phyloP scores from a whole-genome alignment of 2,797 vertebrate genomes.

The Sebastes steindachneri region DNA sequence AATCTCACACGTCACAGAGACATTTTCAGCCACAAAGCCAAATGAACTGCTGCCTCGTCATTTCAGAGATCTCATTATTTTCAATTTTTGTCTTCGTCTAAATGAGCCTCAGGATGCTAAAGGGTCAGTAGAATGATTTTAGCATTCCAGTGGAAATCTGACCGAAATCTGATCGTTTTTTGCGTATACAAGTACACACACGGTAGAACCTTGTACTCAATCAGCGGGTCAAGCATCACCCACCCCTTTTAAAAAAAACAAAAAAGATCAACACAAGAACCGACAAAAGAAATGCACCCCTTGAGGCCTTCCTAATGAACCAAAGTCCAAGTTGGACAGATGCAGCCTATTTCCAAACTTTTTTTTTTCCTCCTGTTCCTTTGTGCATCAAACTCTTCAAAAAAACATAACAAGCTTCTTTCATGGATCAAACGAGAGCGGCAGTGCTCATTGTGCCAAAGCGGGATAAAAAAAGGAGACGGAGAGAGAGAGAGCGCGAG shows the following conservation, averaged over 20 bases:
- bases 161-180: neutral
- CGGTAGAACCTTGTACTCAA: neutral
- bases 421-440: constrained; percentile 75
- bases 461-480: constrained; percentile 40
- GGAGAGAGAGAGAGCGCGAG: constrained; percentile 13
- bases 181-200: neutral
- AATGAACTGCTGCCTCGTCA: constrained; percentile 7
- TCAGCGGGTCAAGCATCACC: constrained; percentile 33
- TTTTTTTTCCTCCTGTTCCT: constrained; percentile 29
- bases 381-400: constrained; percentile 75
- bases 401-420: constrained; percentile 72
- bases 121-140: neutral
- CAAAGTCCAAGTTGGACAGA: constrained; percentile 68
- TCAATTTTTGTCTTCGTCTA: neutral
- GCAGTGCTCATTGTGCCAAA: constrained; percentile 76
- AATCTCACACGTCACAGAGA: neutral
- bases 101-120: neutral
- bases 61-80: constrained; percentile 3
- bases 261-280: constrained; percentile 31
- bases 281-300: constrained; percentile 30
- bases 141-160: neutral
- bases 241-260: neutral
- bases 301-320: constrained; percentile 64
- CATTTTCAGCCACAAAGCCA: neutral
- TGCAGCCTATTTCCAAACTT: constrained; percentile 57